These are phyloP conservation scores for Anodontia alba DNA, from an alignment of 2,888 invertebrate species.

Conservation along the genomic window DNA sequence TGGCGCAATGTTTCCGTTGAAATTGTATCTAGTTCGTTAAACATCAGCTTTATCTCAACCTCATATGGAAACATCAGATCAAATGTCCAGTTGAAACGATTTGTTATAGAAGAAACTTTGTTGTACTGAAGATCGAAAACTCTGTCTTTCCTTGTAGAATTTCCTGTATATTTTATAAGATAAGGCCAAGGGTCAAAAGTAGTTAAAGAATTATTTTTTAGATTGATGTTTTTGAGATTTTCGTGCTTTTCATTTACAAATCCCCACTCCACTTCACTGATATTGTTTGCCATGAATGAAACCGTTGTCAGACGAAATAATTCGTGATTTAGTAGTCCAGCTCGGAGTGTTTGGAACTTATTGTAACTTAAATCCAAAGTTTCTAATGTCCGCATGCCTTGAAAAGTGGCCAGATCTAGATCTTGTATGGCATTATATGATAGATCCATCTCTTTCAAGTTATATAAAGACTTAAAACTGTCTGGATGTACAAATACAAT, in stretches of 20 bases:
- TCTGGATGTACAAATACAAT: slow-evolving; percentile 14
- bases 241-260: slow-evolving; percentile 49
- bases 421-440: slow-evolving; percentile 38
- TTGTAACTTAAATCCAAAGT: not conserved
- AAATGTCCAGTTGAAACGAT: slow-evolving; percentile 59
- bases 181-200: slow-evolving; percentile 66
- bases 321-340: not conserved
- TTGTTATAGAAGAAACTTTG: slow-evolving; percentile 44
- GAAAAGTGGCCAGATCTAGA: slow-evolving; percentile 17
- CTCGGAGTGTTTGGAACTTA: not conserved
- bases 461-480: slow-evolving; percentile 30
- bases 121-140: slow-evolving; percentile 54
- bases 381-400: slow-evolving; percentile 18
- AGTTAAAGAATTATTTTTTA: slow-evolving; percentile 51
- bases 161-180: slow-evolving; percentile 28
- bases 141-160: slow-evolving; percentile 19
- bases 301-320: slow-evolving; percentile 1
- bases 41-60: slow-evolving; percentile 43
- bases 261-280: slow-evolving; percentile 53
- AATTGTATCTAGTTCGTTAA: slow-evolving; percentile 40
- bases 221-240: slow-evolving; percentile 37
- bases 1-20: not conserved
- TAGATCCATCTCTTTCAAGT: slow-evolving; percentile 31
- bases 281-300: slow-evolving; percentile 51
- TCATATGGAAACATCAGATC: slow-evolving; percentile 54